Percentiles rank a stretch among this genome's conserved stretches.
phyloP scores from a whole-genome alignment of 2,113 vertebrate genomes.

The Amblyopsis rosae region DNA sequence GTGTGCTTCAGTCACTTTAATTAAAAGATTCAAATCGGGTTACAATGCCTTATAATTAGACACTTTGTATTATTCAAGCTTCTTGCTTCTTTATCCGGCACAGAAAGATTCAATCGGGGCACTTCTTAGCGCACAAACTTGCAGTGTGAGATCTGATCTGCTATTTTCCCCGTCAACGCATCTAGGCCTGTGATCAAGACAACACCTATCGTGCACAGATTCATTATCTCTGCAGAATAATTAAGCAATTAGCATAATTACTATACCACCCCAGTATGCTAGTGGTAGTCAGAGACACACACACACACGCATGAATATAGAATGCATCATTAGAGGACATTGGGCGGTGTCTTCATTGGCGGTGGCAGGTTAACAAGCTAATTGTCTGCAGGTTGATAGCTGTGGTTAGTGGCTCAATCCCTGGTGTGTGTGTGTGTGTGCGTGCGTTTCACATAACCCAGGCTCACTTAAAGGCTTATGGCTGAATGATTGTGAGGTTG shows the following conservation, averaged over 20 bases:
- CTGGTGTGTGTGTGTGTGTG: background rate
- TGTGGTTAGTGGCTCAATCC: too few relatives aligned
- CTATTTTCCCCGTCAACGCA: constrained; percentile 46
- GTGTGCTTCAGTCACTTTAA: too few relatives aligned
- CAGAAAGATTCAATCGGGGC: background rate
- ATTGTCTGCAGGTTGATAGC: too few relatives aligned
- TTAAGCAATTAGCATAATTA: constrained; percentile 69
- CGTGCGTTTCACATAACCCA: background rate
- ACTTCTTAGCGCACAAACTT: background rate
- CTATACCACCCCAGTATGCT: constrained; percentile 38
- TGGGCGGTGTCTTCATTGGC: constrained; percentile 44
- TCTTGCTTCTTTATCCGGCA: too few relatives aligned
- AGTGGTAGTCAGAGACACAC: constrained; percentile 26
- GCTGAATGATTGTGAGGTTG: too few relatives aligned
- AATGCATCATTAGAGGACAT: constrained; percentile 52
- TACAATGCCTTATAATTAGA: too few relatives aligned
- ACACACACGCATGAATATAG: constrained; percentile 22
- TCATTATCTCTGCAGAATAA: constrained; percentile 64
- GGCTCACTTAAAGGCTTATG: too few relatives aligned
- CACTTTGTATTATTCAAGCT: too few relatives aligned
- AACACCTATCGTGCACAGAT: constrained; percentile 47
- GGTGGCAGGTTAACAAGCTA: constrained; percentile 67
- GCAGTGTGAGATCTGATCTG: constrained; percentile 18
- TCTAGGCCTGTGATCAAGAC: constrained; percentile 56
- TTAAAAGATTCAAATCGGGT: too few relatives aligned